Evolutionary conservation across 2,797 vertebrate genomes (phyloP), one percentile per base, ranked within the genome.

Genomic region (Pseudotriccus pelzelni): DNA sequence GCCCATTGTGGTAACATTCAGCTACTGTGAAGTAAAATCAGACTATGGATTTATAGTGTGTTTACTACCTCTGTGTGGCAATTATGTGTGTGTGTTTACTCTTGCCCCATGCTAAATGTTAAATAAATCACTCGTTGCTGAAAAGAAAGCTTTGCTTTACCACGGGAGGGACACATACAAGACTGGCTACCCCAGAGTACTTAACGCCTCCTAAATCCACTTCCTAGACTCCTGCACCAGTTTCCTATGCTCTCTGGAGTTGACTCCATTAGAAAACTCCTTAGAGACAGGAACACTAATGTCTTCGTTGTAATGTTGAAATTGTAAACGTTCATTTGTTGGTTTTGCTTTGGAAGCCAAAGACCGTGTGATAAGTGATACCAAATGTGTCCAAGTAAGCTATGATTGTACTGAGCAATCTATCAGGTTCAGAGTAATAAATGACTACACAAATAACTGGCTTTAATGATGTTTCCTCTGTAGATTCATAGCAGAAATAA

Each of bases 401-500:
- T 73, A 18, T 69, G 75, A 83, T 32, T 80, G 19, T 36, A 46
- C 73, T 90, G 17, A 90, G 46, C 30, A 69, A 69, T 73, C 78
- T 62, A 23, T 84, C 85, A 87, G 88, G n/a, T 81, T 80, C 46
- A 49, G 47, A 52, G 44, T 74, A 88, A 78, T 58, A 93, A 84
- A 85, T 63, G 53, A 36, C 62, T 72, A 49, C 55, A 84, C 34
- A 95, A 94, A 85, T 37, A 95, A 52, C 24, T 93, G 66, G 46
- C 21, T 82, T 91, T 94, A 90, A 91, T 90, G 69, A 79, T 87
- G 56, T 82, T 84, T 81, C 50, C 55, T 95, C 80, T 79, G 52
- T 56, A 85, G 66, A 94, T 87, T 93, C 87, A 82, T 46, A 66
- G 66, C 76, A 80, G 66, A 69, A 90, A 85, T 72, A 92, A 96